Evolutionary conservation across 1,140 invertebrate species (phyloP).

Genomic region (Trialeurodes vaporariorum): DNA sequence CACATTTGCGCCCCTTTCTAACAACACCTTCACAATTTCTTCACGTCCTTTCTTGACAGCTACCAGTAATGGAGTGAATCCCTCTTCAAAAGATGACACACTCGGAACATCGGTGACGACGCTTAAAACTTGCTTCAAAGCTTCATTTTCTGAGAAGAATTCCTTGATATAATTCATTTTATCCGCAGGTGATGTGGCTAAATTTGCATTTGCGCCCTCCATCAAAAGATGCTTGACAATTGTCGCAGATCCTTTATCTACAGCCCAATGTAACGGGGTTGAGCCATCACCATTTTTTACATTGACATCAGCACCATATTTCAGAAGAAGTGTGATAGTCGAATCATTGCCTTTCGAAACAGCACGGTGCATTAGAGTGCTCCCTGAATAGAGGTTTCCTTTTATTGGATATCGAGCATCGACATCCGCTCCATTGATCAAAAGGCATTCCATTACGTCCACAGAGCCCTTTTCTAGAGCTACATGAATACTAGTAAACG

Average conservation of each 20-base stretch:
- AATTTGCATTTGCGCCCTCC: neutral
- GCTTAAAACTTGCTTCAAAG: neutral
- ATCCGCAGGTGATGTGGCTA: neutral
- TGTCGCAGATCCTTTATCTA: neutral
- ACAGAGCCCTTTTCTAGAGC: neutral
- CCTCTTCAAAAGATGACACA: neutral
- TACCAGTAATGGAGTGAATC: conserved; percentile 10
- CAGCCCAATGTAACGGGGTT: neutral
- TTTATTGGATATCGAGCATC: neutral
- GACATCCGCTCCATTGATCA: neutral
- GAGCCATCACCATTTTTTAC: neutral
- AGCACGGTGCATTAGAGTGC: neutral
- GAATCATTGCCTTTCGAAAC: neutral
- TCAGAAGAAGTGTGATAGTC: neutral
- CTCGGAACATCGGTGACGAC: neutral
- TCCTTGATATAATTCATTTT: neutral
- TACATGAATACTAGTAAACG: neutral
- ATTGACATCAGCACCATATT: conserved; percentile 2
- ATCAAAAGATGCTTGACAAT: neutral
- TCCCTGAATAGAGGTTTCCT: neutral
- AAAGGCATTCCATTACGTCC: neutral
- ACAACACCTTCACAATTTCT: conserved; percentile 13
- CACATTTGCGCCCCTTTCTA: conserved; percentile 13
- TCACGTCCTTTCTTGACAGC: conserved; percentile 13
- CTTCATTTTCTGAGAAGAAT: neutral